phyloP scores from a whole-genome alignment of 2,797 vertebrate genomes.

The Sphaeramia orbicularis region DNA sequence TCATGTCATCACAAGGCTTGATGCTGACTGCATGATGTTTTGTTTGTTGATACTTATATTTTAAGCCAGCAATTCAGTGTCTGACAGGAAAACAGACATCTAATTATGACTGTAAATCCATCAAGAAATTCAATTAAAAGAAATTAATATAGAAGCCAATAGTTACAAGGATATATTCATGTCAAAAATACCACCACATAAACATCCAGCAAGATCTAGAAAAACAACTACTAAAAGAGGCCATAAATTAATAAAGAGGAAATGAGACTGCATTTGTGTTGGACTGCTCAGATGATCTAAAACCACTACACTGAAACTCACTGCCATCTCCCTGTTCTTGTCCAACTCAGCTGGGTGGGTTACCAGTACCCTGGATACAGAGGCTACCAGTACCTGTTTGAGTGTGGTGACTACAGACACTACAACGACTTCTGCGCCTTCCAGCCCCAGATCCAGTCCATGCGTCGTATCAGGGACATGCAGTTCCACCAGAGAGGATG shows the following conservation, averaged over 20 bases:
- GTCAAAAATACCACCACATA: not conserved
- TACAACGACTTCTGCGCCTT: conserved; percentile 97
- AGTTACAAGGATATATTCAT: too few relatives aligned
- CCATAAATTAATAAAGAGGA: too few relatives aligned
- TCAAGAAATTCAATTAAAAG: too few relatives aligned
- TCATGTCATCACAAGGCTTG: conserved; percentile 32
- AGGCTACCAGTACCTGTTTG: conserved; percentile 98
- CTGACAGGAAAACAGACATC: too few relatives aligned
- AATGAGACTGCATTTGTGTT: too few relatives aligned
- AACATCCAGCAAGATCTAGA: not conserved
- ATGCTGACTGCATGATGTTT: conserved; percentile 11
- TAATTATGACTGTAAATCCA: too few relatives aligned
- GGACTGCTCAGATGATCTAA: not conserved
- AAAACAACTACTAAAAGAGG: too few relatives aligned
- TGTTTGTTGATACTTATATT: conserved; percentile 12
- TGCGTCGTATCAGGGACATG: conserved; percentile 94
- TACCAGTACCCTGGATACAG: conserved; percentile 98
- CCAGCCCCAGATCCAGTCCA: conserved; percentile 97
- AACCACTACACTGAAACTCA: not conserved
- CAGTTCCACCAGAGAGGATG: conserved; percentile 92
- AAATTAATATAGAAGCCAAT: too few relatives aligned
- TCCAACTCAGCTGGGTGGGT: conserved; percentile 90
- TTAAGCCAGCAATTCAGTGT: not conserved
- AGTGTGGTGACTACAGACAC: conserved; percentile 95
- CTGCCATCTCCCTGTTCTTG: conserved; percentile 2